A percentile compares a stretch with the other conserved stretches of the same genome.
Conservation (phyloP, 2,888 invertebrate genomes). For the Diadegma fenestrale region DNA sequence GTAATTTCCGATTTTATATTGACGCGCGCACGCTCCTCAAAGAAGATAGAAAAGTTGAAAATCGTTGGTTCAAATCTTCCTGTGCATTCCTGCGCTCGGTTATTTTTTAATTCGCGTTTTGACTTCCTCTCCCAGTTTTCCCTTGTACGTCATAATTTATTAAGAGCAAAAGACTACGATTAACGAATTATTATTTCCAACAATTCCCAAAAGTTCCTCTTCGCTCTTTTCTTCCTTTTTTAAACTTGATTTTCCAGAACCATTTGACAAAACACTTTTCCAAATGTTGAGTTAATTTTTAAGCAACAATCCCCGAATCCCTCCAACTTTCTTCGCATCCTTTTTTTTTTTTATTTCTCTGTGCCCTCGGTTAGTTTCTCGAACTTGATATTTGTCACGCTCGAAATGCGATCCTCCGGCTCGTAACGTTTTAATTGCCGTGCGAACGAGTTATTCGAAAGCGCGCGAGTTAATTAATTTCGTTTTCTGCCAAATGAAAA, state of each 20-base stretch:
- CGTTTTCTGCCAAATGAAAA: constrained; percentile 3
- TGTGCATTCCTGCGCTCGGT: constrained; percentile 55
- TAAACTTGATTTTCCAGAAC: neutral
- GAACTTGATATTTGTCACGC: neutral
- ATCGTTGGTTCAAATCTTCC: constrained; percentile 61
- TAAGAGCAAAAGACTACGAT: constrained; percentile 78
- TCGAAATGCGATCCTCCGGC: neutral
- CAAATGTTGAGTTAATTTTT: neutral
- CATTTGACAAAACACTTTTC: neutral
- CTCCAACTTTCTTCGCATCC: neutral
- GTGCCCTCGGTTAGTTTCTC: neutral
- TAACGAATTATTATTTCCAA: neutral
- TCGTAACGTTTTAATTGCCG: neutral
- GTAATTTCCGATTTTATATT: constrained; percentile 48
- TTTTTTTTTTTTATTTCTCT: constrained; percentile 2
- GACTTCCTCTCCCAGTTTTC: constrained; percentile 40
- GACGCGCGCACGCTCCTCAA: constrained; percentile 7
- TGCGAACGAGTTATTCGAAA: neutral
- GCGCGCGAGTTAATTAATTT: neutral
- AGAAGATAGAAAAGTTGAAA: constrained; percentile 10
- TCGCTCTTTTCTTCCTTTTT: constrained; percentile 29
- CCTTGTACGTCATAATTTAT: constrained; percentile 78
- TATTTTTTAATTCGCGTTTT: constrained; percentile 16
- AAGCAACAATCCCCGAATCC: neutral
- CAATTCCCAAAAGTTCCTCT: constrained; percentile 21